Conservation (phyloP, 1,140 invertebrate genomes). For the Trinorchestia longiramus region DNA sequence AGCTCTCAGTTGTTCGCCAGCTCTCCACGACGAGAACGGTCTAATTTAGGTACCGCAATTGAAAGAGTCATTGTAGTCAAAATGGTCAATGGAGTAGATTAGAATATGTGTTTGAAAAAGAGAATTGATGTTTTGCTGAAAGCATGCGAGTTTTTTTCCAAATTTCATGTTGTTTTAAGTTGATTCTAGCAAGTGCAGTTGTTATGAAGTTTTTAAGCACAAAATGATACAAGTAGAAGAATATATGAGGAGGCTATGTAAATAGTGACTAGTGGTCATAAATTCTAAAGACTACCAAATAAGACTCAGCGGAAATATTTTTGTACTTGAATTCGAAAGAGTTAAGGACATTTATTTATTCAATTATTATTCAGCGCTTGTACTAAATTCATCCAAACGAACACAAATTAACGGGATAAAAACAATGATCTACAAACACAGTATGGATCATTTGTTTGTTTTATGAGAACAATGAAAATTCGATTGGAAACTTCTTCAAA, state of each 20-base stretch:
- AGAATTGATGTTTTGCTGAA: not conserved
- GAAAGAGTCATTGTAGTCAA: not conserved
- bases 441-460: not conserved
- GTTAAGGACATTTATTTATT: not conserved
- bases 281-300: no score
- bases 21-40: no score
- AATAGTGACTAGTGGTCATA: no score
- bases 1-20: not conserved
- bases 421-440: no score
- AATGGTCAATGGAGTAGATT: not conserved
- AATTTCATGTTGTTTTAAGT: not conserved
- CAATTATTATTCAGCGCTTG: not conserved
- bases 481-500: not conserved
- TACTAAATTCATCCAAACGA: not conserved
- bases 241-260: no score
- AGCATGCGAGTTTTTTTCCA: not conserved
- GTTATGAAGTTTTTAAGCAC: not conserved
- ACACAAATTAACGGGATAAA: not conserved
- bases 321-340: not conserved
- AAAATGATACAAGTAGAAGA: no score
- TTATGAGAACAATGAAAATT: not conserved
- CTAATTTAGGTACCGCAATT: no score
- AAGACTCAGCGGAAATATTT: no score
- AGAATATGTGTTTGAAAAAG: not conserved
- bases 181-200: not conserved